Percentiles rank a stretch among this genome's conserved stretches.
Evolutionary conservation across 2,888 invertebrate genomes (phyloP).

Genomic region (Caenorhabditis imperialis): DNA sequence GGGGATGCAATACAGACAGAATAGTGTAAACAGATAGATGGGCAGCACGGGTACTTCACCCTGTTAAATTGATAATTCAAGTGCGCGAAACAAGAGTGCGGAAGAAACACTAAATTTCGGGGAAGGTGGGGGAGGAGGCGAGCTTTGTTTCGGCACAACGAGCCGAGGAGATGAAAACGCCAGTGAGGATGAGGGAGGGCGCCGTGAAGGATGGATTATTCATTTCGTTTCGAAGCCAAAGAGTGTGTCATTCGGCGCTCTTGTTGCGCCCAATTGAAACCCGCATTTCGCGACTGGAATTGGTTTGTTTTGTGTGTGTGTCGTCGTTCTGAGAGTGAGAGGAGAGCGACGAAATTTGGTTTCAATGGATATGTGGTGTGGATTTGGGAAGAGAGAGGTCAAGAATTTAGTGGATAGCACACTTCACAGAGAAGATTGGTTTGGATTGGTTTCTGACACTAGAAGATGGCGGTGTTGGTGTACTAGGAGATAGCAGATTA

Average conservation of each 20-base stretch:
- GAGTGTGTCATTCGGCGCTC: constrained; percentile 42
- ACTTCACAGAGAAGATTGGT: no score
- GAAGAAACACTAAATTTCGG: constrained; percentile 12
- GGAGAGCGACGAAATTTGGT: no score
- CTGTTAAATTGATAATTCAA: constrained; percentile 52
- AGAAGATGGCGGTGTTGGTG: no score
- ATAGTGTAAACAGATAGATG: constrained; percentile 32
- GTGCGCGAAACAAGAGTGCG: constrained; percentile 34
- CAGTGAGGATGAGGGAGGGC: not conserved
- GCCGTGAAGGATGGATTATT: constrained; percentile 37
- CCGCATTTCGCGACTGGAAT: constrained; percentile 17
- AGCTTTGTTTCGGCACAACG: constrained; percentile 37
- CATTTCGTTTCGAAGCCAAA: constrained; percentile 46
- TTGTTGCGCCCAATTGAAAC: constrained; percentile 38
- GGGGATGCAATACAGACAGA: constrained; percentile 22
- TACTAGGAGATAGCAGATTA: no score
- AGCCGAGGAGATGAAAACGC: constrained; percentile 7
- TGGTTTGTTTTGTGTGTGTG: constrained; percentile 23
- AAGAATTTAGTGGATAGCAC: no score
- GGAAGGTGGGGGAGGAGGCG: constrained; percentile 14
- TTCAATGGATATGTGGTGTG: no score
- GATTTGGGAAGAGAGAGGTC: no score
- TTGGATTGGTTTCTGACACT: no score
- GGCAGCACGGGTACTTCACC: constrained; percentile 42
- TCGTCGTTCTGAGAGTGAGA: no score